Evolutionary conservation across 2,113 vertebrate species (phyloP).

Genomic region (Dasypus novemcinctus): DNA sequence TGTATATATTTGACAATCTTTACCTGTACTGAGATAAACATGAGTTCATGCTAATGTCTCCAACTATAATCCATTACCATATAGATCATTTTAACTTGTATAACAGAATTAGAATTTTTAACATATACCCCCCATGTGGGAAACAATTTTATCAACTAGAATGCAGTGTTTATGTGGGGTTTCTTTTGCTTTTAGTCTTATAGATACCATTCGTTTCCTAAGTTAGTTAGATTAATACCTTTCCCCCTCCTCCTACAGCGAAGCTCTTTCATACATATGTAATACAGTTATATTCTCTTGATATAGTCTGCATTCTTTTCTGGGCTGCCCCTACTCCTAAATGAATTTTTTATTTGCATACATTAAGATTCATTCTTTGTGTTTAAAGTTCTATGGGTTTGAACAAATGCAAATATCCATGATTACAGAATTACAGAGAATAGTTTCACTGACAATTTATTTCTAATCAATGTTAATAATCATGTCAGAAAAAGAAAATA

Average conservation of each 20-base stretch:
- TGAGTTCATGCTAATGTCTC: not conserved
- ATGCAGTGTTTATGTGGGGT: not conserved
- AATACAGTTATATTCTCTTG: not conserved
- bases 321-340: not conserved
- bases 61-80: not conserved
- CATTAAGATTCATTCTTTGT: not conserved
- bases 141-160: not conserved
- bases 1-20: not conserved
- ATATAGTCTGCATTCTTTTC: not conserved
- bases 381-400: not conserved
- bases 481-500: not conserved
- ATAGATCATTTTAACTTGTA: not conserved
- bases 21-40: not conserved
- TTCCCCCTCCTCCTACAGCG: not conserved
- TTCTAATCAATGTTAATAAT: not conserved
- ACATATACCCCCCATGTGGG: not conserved
- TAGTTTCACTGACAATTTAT: not conserved
- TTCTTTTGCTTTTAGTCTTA: not conserved
- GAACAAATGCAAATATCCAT: not conserved
- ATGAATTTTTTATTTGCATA: not conserved
- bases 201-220: not conserved
- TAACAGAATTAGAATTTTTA: not conserved
- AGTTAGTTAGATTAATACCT: not conserved
- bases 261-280: not conserved
- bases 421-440: not conserved